Percentiles rank a stretch among this genome's conserved stretches.
These are phyloP conservation scores for Pantherophis vulpinus DNA, from an alignment of 2,797 vertebrate species.

Conservation along the genomic window DNA sequence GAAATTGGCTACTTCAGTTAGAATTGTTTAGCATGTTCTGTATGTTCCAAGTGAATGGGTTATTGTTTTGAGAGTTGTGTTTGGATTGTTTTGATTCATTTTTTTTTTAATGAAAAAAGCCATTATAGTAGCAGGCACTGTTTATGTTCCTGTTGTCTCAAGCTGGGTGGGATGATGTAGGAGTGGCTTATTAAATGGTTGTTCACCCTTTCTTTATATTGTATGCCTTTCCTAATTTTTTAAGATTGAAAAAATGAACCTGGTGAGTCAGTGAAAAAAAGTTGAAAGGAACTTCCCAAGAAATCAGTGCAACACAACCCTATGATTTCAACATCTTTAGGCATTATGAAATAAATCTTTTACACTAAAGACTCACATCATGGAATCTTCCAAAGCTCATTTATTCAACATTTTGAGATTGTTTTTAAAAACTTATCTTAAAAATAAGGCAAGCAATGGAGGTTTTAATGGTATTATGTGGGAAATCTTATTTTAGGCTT, in stretches of 20 bases:
- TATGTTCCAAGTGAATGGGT: neutral
- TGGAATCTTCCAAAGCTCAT: neutral
- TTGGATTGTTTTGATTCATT: neutral
- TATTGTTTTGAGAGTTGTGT: neutral
- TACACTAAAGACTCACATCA: neutral
- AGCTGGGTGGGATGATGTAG: neutral
- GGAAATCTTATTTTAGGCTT: neutral
- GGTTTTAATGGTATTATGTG: neutral
- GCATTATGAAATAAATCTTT: neutral
- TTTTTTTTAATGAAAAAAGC: neutral
- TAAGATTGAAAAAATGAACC: neutral
- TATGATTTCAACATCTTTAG: neutral
- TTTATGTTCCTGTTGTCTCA: neutral
- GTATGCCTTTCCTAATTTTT: neutral
- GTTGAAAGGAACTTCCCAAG: neutral
- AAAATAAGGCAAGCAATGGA: neutral
- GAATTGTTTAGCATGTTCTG: neutral
- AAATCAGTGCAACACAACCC: neutral
- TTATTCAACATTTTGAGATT: neutral
- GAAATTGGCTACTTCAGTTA: neutral
- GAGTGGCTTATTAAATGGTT: neutral
- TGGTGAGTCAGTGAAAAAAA: neutral
- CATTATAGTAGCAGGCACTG: neutral
- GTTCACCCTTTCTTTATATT: neutral
- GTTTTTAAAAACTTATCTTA: neutral